These are phyloP conservation scores for Pipistrellus kuhlii DNA, from an alignment of 2,797 vertebrate species.

Conservation along the genomic window DNA sequence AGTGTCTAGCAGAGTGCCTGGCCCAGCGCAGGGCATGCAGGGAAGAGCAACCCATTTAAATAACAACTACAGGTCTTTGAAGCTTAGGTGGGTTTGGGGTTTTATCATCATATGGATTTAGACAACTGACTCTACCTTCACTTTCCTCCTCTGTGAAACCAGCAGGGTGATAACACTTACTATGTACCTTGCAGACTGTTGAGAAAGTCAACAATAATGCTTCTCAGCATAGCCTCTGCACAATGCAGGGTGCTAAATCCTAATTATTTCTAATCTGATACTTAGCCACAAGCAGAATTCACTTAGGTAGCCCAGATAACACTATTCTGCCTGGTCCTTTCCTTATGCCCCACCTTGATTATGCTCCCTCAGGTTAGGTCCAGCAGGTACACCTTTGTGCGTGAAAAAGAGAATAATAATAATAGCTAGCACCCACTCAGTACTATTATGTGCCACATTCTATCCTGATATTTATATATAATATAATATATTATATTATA, in stretches of 20 bases:
- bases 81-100: background rate
- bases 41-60: background rate
- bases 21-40: background rate
- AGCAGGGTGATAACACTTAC: background rate
- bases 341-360: background rate
- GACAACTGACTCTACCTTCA: background rate
- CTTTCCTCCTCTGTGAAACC: background rate
- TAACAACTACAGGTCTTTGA: background rate
- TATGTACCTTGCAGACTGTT: background rate
- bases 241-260: background rate
- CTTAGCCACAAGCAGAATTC: background rate
- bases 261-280: background rate
- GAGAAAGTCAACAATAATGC: background rate
- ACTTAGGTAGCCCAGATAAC: background rate
- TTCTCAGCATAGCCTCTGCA: background rate
- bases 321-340: background rate
- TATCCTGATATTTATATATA: background rate
- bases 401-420: background rate
- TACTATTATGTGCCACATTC: accelerated
- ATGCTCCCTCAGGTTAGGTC: background rate
- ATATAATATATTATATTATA: too few species aligned
- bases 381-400: background rate
- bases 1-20: background rate
- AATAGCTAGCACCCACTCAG: background rate
- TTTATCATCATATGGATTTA: background rate